Evolutionary conservation across 2,888 invertebrate genomes (phyloP), one percentile per base, ranked within the genome.

Genomic region (Cryptocephalus primarius): DNA sequence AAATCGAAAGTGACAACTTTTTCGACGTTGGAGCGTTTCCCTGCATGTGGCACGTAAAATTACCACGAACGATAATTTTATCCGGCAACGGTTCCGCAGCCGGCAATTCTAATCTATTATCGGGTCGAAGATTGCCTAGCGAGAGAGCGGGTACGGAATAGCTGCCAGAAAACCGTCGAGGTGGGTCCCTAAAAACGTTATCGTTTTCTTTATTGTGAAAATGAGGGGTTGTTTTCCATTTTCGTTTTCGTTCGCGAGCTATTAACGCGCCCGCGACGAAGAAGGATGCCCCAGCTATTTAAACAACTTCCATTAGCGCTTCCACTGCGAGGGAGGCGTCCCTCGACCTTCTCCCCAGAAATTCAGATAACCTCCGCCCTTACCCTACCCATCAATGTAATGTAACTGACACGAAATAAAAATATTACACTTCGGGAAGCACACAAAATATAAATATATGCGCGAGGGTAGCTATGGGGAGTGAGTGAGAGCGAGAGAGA

Each of bases 271-370:
- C 12, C 12, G 36, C n/a, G 12, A 36, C 36, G 36, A 36, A 12
- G 36, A 36, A 36, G 12, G 36, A 36, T 36, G 36, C 36, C 12
- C 12, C 22, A 22, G 22, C 62, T 65, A 65, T 65, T 66, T 67
- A 67, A 66, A 65, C 64, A 66, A 66, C 62, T 66, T 66, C 67
- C 65, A 67, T 67, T 67, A 67, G 65, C 60, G 61, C 49, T 50
- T n/a, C 47, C 45, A 51, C 48, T 52, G 52, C 56, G 53, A 54
- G 51, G 55, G 22, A 22, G 22, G 22, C 22, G 22, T 22, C 22
- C 22, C 22, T 22, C 22, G 22, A 22, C 22, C 22, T 22, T 22
- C 51, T 48, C 49, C 52, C 48, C 45, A 48, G 45, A 50, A 42
- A 53, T 53, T 46, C 47, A 48, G 52, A 51, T 52, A 54, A 52